Percentiles rank a stretch among this genome's conserved stretches.
These are phyloP conservation scores for Anorthoa munda DNA, from an alignment of 2,888 invertebrate species.

Conservation along the genomic window DNA sequence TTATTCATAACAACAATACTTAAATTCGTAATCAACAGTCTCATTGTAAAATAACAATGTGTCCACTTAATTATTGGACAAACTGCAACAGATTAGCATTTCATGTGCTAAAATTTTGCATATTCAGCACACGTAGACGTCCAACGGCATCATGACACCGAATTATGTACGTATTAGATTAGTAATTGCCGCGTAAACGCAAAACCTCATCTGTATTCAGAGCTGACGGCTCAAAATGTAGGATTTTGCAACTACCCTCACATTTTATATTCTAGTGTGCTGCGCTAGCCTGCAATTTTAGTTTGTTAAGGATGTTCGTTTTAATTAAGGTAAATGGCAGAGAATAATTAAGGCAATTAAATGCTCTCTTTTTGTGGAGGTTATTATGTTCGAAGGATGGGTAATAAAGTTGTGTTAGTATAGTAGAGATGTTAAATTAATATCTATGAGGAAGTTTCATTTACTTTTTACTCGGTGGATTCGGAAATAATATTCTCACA, in stretches of 20 bases:
- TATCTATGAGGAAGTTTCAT: background rate
- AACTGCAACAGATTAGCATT: conserved; percentile 69
- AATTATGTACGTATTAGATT: conserved; percentile 78
- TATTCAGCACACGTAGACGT: conserved; percentile 61
- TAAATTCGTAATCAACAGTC: conserved; percentile 51
- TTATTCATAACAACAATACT: conserved; percentile 42
- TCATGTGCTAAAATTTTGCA: conserved; percentile 59
- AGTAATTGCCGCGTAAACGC: conserved; percentile 78
- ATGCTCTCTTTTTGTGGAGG: background rate
- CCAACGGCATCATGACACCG: conserved; percentile 65
- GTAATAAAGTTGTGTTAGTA: background rate
- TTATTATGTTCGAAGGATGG: background rate
- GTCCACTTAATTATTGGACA: conserved; percentile 66
- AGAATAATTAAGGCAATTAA: conserved; percentile 4
- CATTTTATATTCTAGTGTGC: conserved; percentile 62
- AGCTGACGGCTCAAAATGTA: conserved; percentile 65
- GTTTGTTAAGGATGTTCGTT: conserved; percentile 48
- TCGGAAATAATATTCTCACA: background rate
- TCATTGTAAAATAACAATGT: conserved; percentile 52
- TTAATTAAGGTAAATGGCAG: conserved; percentile 45
- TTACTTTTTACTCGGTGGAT: background rate
- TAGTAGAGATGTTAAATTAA: background rate
- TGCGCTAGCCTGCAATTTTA: conserved; percentile 55
- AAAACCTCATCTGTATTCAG: conserved; percentile 77
- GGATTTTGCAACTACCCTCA: conserved; percentile 50